Base-by-base conservation (phyloP, 2,888 invertebrate species). In the Chydorus sphaericus region DNA sequence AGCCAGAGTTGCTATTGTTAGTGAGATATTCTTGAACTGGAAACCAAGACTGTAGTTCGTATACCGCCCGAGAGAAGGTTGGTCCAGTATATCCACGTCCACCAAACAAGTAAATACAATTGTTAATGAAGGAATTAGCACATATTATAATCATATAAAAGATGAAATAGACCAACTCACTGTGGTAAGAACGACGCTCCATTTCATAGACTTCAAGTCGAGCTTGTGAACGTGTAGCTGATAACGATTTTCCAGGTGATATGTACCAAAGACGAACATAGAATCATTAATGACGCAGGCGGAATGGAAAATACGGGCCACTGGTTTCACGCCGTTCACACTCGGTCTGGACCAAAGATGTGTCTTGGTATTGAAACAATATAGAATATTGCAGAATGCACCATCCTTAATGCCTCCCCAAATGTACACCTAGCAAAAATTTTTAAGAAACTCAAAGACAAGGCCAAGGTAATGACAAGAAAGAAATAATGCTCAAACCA, bases 191-290 rank as follows among this genome's bases (percentile, higher is more conserved):
- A 84, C 68, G 62, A 75, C 80, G 5, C 71, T 74, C 90, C 90
- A 91, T 37, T 75, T 73, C 73, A 82, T 75, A 14, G 79, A 83
- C 49, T 78, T 75, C 59, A 91, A 75, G 70, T 89, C 76, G 50
- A 89, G 72, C 53, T 77, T 78, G 67, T 83, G 85, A 0, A 88
- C 80, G 64, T 85, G 83, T 65, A 83, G 80, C 5, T 85, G 84
- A 70, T 87, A 90, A 60, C 85, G 83, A 38, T 81, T 77, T 55
- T 81, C 80, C 67, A 91, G 90, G 66, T 91, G 89, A 71, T 85
- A 93, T 0, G 93, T 92, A 29, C 90, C 92, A 73, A 88, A 91
- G 59, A 93, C 80, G 65, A 83, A 87, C 90, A 92, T 91, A 64
- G 75, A 78, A 64, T 83, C 77, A 56, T 76, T 75, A 62, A 86